These are phyloP conservation scores for Oncorhynchus masou DNA, from an alignment of 2,113 vertebrate species.

Conservation along the genomic window DNA sequence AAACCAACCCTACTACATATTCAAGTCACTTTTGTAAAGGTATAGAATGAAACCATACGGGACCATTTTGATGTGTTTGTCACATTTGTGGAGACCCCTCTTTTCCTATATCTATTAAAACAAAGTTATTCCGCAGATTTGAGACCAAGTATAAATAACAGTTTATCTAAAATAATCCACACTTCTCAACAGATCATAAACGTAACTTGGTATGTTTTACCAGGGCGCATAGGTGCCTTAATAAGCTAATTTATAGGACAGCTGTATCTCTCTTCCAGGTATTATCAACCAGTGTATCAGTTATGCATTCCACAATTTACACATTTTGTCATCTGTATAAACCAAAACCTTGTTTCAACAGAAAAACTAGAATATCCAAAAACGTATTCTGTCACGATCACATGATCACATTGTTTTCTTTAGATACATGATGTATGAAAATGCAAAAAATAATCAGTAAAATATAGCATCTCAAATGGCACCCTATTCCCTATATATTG, in stretches of 20 bases:
- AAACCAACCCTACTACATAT: too few relatives aligned
- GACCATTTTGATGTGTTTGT: too few relatives aligned
- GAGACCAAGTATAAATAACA: background rate
- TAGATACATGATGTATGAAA: slow-evolving; percentile 15
- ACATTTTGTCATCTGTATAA: background rate
- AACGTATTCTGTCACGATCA: background rate
- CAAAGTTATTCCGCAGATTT: too few relatives aligned
- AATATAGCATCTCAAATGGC: slow-evolving; percentile 11
- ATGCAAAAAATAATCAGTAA: slow-evolving; percentile 23
- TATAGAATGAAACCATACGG: too few relatives aligned
- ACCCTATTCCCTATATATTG: too few relatives aligned
- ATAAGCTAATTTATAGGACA: background rate
- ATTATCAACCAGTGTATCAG: background rate
- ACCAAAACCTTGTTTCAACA: slow-evolving; percentile 1
- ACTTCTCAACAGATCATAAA: background rate
- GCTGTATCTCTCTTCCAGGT: background rate
- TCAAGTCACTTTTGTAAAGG: too few relatives aligned
- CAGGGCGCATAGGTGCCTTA: background rate
- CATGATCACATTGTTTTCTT: background rate
- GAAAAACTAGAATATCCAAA: background rate
- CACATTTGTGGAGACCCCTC: too few relatives aligned
- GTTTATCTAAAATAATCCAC: background rate
- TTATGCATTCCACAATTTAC: background rate
- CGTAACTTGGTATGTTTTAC: background rate
- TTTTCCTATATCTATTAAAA: too few relatives aligned